These are phyloP conservation scores for Acanthochromis polyacanthus DNA, from an alignment of 2,113 vertebrate species.

Conservation along the genomic window DNA sequence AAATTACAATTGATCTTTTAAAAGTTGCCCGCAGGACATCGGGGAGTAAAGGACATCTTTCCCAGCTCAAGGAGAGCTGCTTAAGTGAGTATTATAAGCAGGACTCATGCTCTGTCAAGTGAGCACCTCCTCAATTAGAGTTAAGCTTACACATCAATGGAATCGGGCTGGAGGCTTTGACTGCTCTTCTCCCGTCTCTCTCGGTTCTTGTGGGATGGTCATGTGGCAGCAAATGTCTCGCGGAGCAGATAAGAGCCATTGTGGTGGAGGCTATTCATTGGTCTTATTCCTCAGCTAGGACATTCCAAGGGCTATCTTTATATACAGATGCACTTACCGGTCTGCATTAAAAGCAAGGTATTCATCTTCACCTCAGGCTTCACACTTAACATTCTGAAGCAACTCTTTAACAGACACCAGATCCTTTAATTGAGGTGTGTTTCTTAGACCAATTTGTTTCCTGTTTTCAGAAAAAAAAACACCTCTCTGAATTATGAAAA, in stretches of 20 bases:
- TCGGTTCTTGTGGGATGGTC: constrained; percentile 24
- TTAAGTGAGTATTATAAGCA: constrained; percentile 60
- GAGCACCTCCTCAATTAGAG: constrained; percentile 75
- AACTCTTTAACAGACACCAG: constrained; percentile 15
- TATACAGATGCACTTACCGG: constrained; percentile 25
- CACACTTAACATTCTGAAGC: constrained; percentile 24
- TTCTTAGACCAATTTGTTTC: constrained; percentile 6
- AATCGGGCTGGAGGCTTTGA: constrained; percentile 70
- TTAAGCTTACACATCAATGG: constrained; percentile 69
- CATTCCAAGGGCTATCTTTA: constrained; percentile 30
- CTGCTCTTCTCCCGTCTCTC: constrained; percentile 35
- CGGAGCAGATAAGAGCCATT: constrained; percentile 45
- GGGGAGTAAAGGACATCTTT: constrained; percentile 57
- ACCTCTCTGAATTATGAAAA: constrained; percentile 14
- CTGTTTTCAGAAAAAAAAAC: constrained; percentile 10
- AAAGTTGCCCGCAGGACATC: constrained; percentile 60
- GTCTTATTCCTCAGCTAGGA: constrained; percentile 44
- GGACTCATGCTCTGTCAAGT: constrained; percentile 55
- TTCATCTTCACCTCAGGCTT: constrained; percentile 20
- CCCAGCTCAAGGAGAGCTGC: constrained; percentile 65
- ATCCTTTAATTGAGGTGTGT: constrained; percentile 4
- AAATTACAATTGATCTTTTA: constrained; percentile 74
- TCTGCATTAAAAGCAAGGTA: constrained; percentile 27
- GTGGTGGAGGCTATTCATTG: constrained; percentile 30
- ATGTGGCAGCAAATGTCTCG: constrained; percentile 19